phyloP scores from a whole-genome alignment of 1,140 invertebrate genomes.

The Pentalonia nigronervosa region DNA sequence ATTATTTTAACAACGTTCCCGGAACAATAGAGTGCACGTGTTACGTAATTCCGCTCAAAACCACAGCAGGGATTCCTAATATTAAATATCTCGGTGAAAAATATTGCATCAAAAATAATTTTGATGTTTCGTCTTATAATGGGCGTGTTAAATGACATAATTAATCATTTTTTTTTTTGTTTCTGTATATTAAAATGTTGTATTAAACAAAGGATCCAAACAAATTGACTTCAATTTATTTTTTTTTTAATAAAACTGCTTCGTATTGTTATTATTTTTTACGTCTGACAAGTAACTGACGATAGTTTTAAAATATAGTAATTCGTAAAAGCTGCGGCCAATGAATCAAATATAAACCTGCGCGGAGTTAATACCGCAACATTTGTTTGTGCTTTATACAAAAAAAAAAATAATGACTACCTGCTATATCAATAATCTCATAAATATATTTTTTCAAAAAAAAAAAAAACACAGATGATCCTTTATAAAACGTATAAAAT shows the following conservation, averaged over 20 bases:
- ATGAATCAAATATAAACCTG: conserved; percentile 35
- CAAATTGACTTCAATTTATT: conserved; percentile 44
- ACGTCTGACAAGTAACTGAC: neutral
- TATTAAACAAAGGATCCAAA: conserved; percentile 35
- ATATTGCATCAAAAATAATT: conserved; percentile 26
- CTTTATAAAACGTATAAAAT: neutral
- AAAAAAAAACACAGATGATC: neutral
- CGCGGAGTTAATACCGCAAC: neutral
- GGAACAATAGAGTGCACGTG: conserved; percentile 30
- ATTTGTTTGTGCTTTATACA: neutral
- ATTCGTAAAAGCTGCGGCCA: neutral
- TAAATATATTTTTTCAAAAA: neutral
- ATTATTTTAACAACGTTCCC: conserved; percentile 22
- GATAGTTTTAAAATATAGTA: neutral
- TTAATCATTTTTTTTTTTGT: conserved; percentile 29
- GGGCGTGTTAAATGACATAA: conserved; percentile 25
- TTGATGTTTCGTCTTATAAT: conserved; percentile 9
- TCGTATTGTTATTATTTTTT: conserved; percentile 22
- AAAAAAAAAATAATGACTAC: neutral
- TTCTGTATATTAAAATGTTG: conserved; percentile 26
- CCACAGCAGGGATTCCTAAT: conserved; percentile 41
- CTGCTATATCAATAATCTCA: neutral
- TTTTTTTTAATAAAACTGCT: conserved; percentile 34
- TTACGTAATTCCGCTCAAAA: conserved; percentile 24
- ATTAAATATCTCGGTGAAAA: conserved; percentile 31